A percentile compares a stretch with the other conserved stretches of the same genome.
Conservation (phyloP, 1,140 invertebrate species). For the Lepidurus apus region DNA sequence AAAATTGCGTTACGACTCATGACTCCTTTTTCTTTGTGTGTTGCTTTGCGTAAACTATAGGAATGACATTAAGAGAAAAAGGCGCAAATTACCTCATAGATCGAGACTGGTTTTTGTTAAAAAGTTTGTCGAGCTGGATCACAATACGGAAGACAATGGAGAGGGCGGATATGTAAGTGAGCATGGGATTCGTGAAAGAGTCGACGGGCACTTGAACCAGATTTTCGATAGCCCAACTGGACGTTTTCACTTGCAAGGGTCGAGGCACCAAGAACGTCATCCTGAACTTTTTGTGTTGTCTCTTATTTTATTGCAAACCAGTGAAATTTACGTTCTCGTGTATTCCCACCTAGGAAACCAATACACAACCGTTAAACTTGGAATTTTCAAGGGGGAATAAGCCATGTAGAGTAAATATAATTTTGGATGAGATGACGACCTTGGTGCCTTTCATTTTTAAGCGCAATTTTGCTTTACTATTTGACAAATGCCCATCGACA, state of each 20-base stretch:
- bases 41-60: background rate
- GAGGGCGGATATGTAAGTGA: constrained; percentile 32
- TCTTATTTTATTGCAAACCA: background rate
- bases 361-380: constrained; percentile 7
- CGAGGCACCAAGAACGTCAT: constrained; percentile 17
- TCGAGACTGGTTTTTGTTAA: constrained; percentile 18
- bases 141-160: constrained; percentile 30
- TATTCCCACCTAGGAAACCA: constrained; percentile 8
- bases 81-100: background rate
- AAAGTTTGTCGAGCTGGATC: constrained; percentile 30
- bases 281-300: background rate
- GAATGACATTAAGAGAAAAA: background rate
- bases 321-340: background rate
- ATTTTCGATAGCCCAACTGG: constrained; percentile 34
- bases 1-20: constrained; percentile 29
- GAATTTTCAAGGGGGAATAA: background rate
- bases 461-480: background rate
- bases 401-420: background rate
- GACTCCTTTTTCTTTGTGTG: background rate
- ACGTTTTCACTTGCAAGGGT: constrained; percentile 12
- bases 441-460: constrained; percentile 4
- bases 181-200: constrained; percentile 26
- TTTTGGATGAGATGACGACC: background rate
- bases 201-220: constrained; percentile 30
- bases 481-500: constrained; percentile 9